phyloP scores from a whole-genome alignment of 2,113 vertebrate species.

The Gambusia affinis region DNA sequence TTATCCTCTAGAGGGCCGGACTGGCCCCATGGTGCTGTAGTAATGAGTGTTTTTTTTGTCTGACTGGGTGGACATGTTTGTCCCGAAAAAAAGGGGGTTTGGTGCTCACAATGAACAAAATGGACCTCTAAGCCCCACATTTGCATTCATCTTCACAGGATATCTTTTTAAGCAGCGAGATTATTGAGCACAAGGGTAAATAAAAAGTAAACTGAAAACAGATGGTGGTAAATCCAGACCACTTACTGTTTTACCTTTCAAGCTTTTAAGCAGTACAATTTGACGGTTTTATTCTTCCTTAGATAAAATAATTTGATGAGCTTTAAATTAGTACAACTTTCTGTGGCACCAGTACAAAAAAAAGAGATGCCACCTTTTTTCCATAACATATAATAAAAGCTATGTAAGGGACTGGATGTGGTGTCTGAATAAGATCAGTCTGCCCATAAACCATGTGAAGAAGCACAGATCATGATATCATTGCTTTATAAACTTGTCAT shows the following conservation, averaged over 20 bases:
- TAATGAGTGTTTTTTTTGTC: constrained; percentile 78
- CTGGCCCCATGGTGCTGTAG: constrained; percentile 60
- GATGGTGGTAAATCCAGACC: constrained; percentile 24
- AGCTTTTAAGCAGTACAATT: constrained; percentile 23
- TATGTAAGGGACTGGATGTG: not conserved
- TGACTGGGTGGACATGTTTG: constrained; percentile 80
- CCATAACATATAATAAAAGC: not conserved
- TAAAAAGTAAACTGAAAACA: constrained; percentile 9
- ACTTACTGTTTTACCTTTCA: constrained; percentile 36
- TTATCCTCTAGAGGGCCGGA: constrained; percentile 67
- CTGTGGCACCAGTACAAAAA: not conserved
- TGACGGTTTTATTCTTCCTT: constrained; percentile 25
- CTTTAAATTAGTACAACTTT: not conserved
- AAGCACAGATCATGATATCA: not conserved
- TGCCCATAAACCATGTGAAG: not conserved
- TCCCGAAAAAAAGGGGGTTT: constrained; percentile 32
- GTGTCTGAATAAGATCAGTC: not conserved
- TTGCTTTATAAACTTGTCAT: not conserved
- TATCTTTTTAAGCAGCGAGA: constrained; percentile 37
- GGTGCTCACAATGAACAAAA: constrained; percentile 33
- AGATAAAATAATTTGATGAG: constrained; percentile 37
- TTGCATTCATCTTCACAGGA: constrained; percentile 44
- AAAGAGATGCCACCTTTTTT: too few species aligned
- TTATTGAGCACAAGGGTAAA: constrained; percentile 31
- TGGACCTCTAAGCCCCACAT: constrained; percentile 15